Evolutionary conservation across 2,888 invertebrate genomes (phyloP), one percentile per base, ranked within the genome.

Genomic region (Xanthia icteritia): DNA sequence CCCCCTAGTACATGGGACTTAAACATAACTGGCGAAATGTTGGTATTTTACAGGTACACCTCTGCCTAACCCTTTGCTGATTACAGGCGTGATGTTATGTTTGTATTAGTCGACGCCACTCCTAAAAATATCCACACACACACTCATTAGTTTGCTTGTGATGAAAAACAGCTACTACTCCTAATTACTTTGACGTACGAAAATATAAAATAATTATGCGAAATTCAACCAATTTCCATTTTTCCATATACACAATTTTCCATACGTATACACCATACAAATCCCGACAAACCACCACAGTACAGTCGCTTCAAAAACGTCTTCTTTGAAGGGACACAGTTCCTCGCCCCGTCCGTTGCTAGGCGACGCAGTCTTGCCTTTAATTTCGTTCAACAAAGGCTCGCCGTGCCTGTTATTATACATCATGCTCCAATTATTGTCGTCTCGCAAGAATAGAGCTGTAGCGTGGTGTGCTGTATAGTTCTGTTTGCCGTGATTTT

Each of bases 401-500:
- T 87, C 86, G 84, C 86, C 87, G 82, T 86, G 88, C 89, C 89
- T 90, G 89, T 91, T 92, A 91, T 93, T 93, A 92, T 92, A 92
- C 92, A 92, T 93, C 93, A 93, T 91, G 93, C 91, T 92, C 92
- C 92, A 93, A 93, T 93, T 93, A 93, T 93, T 90, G 88, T 89
- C 90, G 90, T 91, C 90, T 90, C 89, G 86, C 89, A 89, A 92
- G 90, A 92, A 92, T 91, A 88, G 86, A 82, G 74, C 63, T 87
- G 89, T 89, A 88, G 79, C 86, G 77, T 75, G 74, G 72, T 42
- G 48, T 20, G 36, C 51, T 56, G 61, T 84, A 39, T 83, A 74
- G 73, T 69, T 69, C n/a, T 31, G 65, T 67, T 83, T 63, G 60
- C 79, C 56, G 69, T 48, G 82, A 70, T 84, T 83, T 51, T 73